phyloP scores from a whole-genome alignment of 2,113 vertebrate genomes.

The Benitochromis conjunctus region DNA sequence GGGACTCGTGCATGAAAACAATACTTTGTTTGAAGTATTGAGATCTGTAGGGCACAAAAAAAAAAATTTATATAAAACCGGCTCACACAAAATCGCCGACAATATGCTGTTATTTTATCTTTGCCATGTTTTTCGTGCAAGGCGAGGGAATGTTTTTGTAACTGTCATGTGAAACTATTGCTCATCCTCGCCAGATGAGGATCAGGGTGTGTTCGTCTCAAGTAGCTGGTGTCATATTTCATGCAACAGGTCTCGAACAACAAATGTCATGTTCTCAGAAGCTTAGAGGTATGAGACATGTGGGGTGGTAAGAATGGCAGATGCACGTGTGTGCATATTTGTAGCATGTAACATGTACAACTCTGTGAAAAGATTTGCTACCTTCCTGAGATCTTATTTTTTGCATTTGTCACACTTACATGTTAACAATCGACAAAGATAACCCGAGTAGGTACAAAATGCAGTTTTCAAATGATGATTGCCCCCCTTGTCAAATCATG shows the following conservation, averaged over 20 bases:
- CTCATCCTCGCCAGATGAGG: slow-evolving; percentile 22
- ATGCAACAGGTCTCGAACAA: not conserved
- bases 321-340: not conserved
- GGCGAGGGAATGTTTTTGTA: not conserved
- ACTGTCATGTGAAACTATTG: not conserved
- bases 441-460: no score
- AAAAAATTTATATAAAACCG: not conserved
- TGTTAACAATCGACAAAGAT: no score
- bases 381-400: not conserved
- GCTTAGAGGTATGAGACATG: not conserved
- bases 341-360: not conserved
- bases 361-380: not conserved
- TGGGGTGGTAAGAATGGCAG: not conserved
- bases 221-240: slow-evolving; percentile 22
- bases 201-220: slow-evolving; percentile 21
- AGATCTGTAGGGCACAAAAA: slow-evolving; percentile 65
- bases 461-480: no score
- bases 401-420: not conserved
- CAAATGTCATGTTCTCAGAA: not conserved
- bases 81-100: not conserved
- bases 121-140: not conserved
- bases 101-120: not conserved
- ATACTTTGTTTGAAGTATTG: slow-evolving; percentile 95
- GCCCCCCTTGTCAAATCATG: no score
- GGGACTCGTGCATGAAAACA: slow-evolving; percentile 90